phyloP scores from a whole-genome alignment of 2,113 vertebrate species.

The Alosa alosa region DNA sequence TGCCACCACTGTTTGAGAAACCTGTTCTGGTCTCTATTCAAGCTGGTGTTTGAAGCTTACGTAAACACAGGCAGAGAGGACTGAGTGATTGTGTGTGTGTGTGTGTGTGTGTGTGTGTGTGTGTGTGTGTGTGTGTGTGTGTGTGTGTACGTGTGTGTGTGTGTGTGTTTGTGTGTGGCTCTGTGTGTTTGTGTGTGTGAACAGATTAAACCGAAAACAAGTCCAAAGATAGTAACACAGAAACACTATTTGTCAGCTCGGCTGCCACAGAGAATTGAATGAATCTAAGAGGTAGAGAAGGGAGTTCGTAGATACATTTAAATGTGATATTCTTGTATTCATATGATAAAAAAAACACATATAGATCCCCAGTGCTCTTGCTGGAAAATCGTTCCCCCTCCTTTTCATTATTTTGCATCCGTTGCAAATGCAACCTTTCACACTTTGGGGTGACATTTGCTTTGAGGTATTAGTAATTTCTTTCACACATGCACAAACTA shows the following conservation, averaged over 20 bases:
- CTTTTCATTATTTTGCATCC: constrained; percentile 40
- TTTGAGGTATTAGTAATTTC: constrained; percentile 62
- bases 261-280: neutral
- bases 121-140: constrained; percentile 1
- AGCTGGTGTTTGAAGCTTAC: neutral
- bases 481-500: constrained; percentile 56
- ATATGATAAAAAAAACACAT: constrained; percentile 8
- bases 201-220: neutral
- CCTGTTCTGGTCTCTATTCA: neutral
- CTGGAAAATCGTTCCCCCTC: neutral
- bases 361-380: neutral
- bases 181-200: neutral
- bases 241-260: neutral
- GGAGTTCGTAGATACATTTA: neutral
- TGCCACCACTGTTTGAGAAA: neutral
- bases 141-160: neutral
- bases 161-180: neutral
- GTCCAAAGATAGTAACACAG: constrained; percentile 9
- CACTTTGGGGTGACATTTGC: constrained; percentile 55
- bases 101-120: constrained; percentile 20
- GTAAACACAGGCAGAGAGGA: neutral
- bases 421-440: constrained; percentile 52
- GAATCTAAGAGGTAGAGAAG: neutral
- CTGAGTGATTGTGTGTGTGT: constrained; percentile 11
- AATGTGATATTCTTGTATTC: neutral